Evolutionary conservation across 2,888 invertebrate species (phyloP), one percentile per base, ranked within the genome.

Genomic region (Chrysotoxum bicinctum): DNA sequence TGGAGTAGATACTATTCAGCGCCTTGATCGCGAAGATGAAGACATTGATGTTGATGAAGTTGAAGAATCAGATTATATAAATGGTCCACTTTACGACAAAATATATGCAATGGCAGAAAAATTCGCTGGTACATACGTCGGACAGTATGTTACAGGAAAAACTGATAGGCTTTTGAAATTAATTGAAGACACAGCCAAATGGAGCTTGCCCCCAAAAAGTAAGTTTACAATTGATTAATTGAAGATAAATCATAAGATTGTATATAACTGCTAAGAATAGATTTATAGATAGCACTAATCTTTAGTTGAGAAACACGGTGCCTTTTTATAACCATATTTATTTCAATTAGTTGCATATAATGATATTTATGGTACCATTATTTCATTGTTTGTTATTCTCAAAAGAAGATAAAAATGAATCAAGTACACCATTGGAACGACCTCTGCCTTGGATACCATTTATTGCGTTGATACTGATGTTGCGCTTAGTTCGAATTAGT

Each of bases 391-490:
- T 32, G 32, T 32, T n/a, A n/a, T n/a, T n/a, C n/a, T n/a, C n/a
- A n/a, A 10, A 10, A 0, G 32, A 68, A 10, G 75, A 58, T 26
- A 78, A 60, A 88, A 87, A 75, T 43, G 68, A 84, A 9, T 45
- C 54, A 4, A 66, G 62, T 8, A 10, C 37, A 3, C 72, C 68
- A n/a, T 87, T 90, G 40, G 88, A 90, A 9, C 89, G 92, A 35
- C 92, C 92, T 0, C 82, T 92, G 52, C 90, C 91, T 2, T 92
- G 92, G 92, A 58, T 89, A 12, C 88, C 90, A 1, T 92, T 92
- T 58, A 85, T 92, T 9, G 66, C 88, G 37, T 81, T 91, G 56
- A 90, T 92, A 72, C 40, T 91, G 6, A 30, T 87, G 66, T 56
- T 92, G 78, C 91, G 92, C 23, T 40, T 89, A 16, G 78, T 88